Base-by-base conservation (phyloP, 2,113 vertebrate species). In the Gymnobelideus leadbeateri region DNA sequence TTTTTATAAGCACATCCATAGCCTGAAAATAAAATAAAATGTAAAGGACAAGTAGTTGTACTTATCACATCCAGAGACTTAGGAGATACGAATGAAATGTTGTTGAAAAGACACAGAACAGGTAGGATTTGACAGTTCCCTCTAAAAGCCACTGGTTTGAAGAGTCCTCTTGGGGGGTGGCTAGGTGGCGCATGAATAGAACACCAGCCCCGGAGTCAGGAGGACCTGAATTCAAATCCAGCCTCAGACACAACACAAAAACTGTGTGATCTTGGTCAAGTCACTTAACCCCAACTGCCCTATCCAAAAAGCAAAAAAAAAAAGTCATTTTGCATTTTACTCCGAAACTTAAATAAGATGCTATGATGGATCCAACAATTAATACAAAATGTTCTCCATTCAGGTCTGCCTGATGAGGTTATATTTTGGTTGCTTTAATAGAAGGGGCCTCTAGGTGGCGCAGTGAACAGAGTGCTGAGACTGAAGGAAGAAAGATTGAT, bases 11-110 rank as follows among this genome's bases (percentile, higher is more conserved):
- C 96, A 93, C 93, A 96, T 51, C 61, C 19, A 52, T 46, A 77
- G 31, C 93, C 91, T 97, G 91, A 95, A 97, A 96, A 96, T 89
- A 94, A 97, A 97, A 91, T n/a, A 84, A 89, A 93, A 94, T 3
- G 28, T 53, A 54, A 84, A 96, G 50, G 96, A 95, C 24, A 97
- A 93, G 8, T 46, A 92, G 93, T 61, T 92, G 77, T 54, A 50
- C 37, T 92, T 91, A 46, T 16, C 57, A 97, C 3, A 52, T 91
- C 50, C 51, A 90, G 50, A 97, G 84, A 92, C 54, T 92, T 91
- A 93, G 92, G 68, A 94, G 92, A 49, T 0, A 0, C 91, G 91
- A 89, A 93, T 91, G 91, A 95, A 95, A 98, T 94, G 94, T 94
- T 98, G 95, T 96, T 89, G 46, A 96, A 94, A 98, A 96, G 95